Evolutionary conservation across 37 sponge, comb jelly and placozoan genomes (phyloP).

Genomic region (Haliclona indistincta): DNA sequence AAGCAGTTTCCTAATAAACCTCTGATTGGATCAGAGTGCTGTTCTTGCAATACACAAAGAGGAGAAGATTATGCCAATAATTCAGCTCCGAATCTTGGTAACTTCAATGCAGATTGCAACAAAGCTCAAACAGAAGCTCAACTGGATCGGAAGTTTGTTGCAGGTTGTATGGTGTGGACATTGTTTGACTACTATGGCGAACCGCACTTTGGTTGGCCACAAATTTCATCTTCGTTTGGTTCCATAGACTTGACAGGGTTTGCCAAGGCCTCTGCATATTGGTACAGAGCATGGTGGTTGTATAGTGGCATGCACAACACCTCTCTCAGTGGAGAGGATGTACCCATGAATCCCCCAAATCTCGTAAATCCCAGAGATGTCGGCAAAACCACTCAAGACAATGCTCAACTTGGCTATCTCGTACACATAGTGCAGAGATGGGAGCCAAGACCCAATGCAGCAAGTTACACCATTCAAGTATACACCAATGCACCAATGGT

Average conservation of each 20-base stretch:
- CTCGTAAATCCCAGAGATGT: constrained; percentile 40
- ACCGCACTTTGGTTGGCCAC: constrained; percentile 49
- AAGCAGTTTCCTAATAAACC: constrained; percentile 39
- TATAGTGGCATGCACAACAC: constrained; percentile 26
- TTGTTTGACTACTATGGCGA: too few species aligned
- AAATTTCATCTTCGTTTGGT: constrained; percentile 53
- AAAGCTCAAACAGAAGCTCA: constrained; percentile 24
- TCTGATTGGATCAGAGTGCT: constrained; percentile 15
- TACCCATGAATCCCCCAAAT: constrained; percentile 18
- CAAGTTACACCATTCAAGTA: constrained; percentile 40
- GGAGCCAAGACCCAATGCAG: too few species aligned
- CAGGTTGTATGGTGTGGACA: constrained; percentile 67
- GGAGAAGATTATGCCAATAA: constrained; percentile 39
- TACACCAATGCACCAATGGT: constrained; percentile 58
- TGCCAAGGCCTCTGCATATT: constrained; percentile 51
- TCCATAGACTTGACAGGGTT: constrained; percentile 63
- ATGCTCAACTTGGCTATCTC: constrained; percentile 19
- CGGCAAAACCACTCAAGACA: constrained; percentile 13
- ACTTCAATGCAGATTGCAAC: constrained; percentile 52
- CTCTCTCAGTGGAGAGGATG: constrained; percentile 12
- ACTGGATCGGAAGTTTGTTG: constrained; percentile 42
- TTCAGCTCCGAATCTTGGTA: not conserved
- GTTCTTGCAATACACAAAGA: too few species aligned
- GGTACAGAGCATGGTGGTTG: too few species aligned
- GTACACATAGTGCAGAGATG: too few species aligned